Percentiles rank a stretch among this genome's conserved stretches.
Conservation (phyloP, 2,113 vertebrate species). For the Ceyx cyanopectus region DNA sequence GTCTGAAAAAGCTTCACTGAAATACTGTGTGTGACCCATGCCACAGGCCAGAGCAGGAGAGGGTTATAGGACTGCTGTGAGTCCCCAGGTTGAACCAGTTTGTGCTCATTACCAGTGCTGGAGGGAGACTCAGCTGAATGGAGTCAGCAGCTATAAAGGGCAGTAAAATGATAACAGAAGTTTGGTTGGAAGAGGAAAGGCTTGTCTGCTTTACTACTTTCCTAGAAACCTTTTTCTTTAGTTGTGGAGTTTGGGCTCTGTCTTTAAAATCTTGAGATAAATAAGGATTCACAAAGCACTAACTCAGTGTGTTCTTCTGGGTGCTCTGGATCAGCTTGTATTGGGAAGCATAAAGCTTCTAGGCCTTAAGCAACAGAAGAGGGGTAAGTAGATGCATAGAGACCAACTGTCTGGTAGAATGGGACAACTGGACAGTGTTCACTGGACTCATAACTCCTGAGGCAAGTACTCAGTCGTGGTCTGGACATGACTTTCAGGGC, state of each 20-base stretch:
- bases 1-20: neutral
- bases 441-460: neutral
- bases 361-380: neutral
- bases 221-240: neutral
- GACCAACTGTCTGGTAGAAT: fast-evolving
- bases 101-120: neutral
- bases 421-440: fast-evolving
- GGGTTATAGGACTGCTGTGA: fast-evolving
- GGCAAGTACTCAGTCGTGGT: neutral
- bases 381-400: neutral
- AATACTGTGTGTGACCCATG: neutral
- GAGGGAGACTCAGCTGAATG: neutral
- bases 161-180: neutral
- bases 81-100: neutral
- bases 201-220: neutral
- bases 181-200: neutral
- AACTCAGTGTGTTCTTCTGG: neutral
- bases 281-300: too few relatives aligned
- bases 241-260: too few relatives aligned
- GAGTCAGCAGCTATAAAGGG: neutral
- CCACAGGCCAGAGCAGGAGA: neutral
- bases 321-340: neutral
- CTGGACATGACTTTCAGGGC: neutral
- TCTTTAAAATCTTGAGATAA: too few relatives aligned
- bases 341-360: neutral